Evolutionary conservation across 2,797 vertebrate genomes (phyloP).

Genomic region (Vultur gryphus): DNA sequence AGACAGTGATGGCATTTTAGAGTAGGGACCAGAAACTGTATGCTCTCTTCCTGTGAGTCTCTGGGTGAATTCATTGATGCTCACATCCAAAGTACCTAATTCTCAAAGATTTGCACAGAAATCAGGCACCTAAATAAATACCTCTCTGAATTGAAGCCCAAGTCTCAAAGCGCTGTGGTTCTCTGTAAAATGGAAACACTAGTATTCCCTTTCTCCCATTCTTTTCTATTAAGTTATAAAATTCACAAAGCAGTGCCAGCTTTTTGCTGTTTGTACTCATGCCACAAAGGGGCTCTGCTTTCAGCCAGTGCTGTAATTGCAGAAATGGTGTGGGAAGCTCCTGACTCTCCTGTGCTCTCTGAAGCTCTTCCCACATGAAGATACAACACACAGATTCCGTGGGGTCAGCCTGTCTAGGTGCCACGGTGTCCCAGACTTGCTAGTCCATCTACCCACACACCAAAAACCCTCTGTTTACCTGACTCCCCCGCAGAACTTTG

Average conservation of each 20-base stretch:
- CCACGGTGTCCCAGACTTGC: background rate
- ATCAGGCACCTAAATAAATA: background rate
- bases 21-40: background rate
- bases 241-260: background rate
- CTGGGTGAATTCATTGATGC: background rate
- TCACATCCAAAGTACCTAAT: background rate
- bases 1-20: background rate
- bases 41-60: background rate
- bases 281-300: background rate
- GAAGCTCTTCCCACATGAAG: background rate
- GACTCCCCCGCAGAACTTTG: fast-evolving
- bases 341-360: background rate
- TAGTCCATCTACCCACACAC: background rate
- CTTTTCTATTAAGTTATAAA: background rate
- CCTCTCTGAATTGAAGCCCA: background rate
- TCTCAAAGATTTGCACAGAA: background rate
- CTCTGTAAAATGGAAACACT: background rate
- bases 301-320: background rate
- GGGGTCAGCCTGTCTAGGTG: background rate
- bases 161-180: background rate
- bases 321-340: background rate
- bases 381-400: background rate
- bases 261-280: background rate
- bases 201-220: background rate
- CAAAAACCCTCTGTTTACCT: background rate